A percentile compares a stretch with the other conserved stretches of the same genome.
Evolutionary conservation across 2,797 vertebrate species (phyloP).

Genomic region (Decapterus maruadsi): DNA sequence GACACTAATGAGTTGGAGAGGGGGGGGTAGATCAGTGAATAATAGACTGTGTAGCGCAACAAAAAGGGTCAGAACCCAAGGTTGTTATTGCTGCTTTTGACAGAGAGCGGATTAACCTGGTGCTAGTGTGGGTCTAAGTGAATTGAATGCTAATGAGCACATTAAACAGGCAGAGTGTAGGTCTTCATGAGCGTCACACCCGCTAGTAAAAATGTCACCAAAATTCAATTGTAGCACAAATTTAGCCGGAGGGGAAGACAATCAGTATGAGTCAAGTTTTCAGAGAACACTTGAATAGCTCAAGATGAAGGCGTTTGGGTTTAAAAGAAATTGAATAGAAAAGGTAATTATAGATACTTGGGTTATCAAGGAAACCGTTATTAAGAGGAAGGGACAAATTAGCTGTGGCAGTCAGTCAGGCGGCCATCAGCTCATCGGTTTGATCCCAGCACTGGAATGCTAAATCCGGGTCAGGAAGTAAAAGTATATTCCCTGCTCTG

Average conservation of each 20-base stretch:
- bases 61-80: conserved; percentile 56
- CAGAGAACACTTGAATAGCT: not conserved
- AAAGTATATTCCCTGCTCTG: not conserved
- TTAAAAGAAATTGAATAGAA: not conserved
- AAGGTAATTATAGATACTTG: not conserved
- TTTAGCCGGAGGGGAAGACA: not conserved
- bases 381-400: not conserved
- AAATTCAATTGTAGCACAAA: not conserved
- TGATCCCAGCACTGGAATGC: not conserved
- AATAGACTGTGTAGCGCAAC: conserved; percentile 43
- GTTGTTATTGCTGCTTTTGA: conserved; percentile 52
- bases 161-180: conserved; percentile 10
- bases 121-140: conserved; percentile 19
- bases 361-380: not conserved
- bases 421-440: not conserved
- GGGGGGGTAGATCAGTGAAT: conserved; percentile 18
- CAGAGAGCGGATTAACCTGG: conserved; percentile 42
- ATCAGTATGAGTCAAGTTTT: not conserved
- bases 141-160: conserved; percentile 51
- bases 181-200: conserved; percentile 6
- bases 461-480: not conserved
- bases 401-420: not conserved
- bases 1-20: conserved; percentile 53
- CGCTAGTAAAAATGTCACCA: not conserved
- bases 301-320: not conserved